These are phyloP conservation scores for Podarcis raffonei DNA, from an alignment of 2,113 vertebrate genomes.

Conservation along the genomic window DNA sequence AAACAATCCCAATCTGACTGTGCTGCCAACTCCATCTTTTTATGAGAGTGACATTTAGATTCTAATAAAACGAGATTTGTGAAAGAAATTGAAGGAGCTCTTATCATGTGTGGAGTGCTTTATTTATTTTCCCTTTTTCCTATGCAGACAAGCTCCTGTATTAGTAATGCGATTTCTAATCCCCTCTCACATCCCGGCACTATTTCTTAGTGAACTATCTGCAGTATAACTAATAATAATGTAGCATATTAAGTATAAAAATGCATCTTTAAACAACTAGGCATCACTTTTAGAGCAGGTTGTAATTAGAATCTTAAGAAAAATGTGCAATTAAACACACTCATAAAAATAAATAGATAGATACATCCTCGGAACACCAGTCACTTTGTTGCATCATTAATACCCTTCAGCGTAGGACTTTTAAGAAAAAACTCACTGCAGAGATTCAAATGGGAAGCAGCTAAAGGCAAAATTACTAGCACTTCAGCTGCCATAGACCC, in stretches of 20 bases:
- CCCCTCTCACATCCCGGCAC: conserved; percentile 58
- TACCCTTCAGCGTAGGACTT: conserved; percentile 59
- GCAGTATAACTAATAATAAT: conserved; percentile 68
- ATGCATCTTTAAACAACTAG: conserved; percentile 57
- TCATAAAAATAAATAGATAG: conserved; percentile 57
- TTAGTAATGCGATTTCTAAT: conserved; percentile 71
- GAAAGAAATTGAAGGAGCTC: conserved; percentile 56
- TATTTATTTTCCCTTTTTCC: conserved; percentile 40
- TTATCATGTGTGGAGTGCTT: conserved; percentile 38
- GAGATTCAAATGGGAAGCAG: conserved; percentile 58
- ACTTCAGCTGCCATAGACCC: conserved; percentile 36
- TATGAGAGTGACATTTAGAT: conserved; percentile 60
- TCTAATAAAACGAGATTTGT: conserved; percentile 62
- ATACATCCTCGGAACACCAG: conserved; percentile 56
- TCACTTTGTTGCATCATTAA: conserved; percentile 72
- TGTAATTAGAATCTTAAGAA: conserved; percentile 78
- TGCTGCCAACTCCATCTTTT: conserved; percentile 42
- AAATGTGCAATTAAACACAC: conserved; percentile 69
- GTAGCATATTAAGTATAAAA: conserved; percentile 66
- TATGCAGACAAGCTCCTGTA: conserved; percentile 48
- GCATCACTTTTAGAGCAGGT: conserved; percentile 61
- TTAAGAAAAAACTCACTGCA: conserved; percentile 36
- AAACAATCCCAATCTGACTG: conserved; percentile 37
- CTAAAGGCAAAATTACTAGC: conserved; percentile 43
- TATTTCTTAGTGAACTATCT: conserved; percentile 68